These are phyloP conservation scores for Brenthis ino DNA, from an alignment of 2,888 invertebrate species.

Conservation along the genomic window DNA sequence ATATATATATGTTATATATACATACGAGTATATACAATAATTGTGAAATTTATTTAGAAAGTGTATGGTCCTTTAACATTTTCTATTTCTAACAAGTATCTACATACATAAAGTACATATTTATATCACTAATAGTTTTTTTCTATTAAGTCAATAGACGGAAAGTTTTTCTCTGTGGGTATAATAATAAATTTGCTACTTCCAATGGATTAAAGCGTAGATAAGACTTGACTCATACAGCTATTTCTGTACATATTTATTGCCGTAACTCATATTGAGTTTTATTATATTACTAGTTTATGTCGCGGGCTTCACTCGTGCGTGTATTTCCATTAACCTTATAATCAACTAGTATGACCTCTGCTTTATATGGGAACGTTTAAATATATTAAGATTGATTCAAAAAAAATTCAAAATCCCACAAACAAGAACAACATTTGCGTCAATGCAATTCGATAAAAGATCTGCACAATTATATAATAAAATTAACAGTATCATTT, in stretches of 20 bases:
- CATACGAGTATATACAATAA: too few relatives aligned
- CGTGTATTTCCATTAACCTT: conserved; percentile 9
- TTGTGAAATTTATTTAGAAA: too few relatives aligned
- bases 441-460: too few relatives aligned
- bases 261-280: conserved; percentile 23
- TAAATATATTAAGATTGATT: background rate
- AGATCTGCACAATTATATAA: too few relatives aligned
- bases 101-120: background rate
- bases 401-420: too few relatives aligned
- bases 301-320: background rate
- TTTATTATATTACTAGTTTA: conserved; percentile 20
- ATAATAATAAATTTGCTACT: conserved; percentile 10
- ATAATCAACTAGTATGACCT: background rate
- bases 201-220: conserved; percentile 26
- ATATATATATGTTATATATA: too few relatives aligned
- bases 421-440: too few relatives aligned
- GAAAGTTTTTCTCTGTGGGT: conserved; percentile 8
- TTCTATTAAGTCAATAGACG: background rate
- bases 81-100: too few relatives aligned
- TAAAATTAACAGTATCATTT: too few relatives aligned
- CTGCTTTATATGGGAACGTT: background rate
- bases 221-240: conserved; percentile 26
- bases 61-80: too few relatives aligned
- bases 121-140: background rate
- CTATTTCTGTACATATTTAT: conserved; percentile 20